Percentiles rank a stretch among this genome's conserved stretches.
These are phyloP conservation scores for Xenopus laevis DNA, from an alignment of 2,113 vertebrate genomes.

Conservation along the genomic window DNA sequence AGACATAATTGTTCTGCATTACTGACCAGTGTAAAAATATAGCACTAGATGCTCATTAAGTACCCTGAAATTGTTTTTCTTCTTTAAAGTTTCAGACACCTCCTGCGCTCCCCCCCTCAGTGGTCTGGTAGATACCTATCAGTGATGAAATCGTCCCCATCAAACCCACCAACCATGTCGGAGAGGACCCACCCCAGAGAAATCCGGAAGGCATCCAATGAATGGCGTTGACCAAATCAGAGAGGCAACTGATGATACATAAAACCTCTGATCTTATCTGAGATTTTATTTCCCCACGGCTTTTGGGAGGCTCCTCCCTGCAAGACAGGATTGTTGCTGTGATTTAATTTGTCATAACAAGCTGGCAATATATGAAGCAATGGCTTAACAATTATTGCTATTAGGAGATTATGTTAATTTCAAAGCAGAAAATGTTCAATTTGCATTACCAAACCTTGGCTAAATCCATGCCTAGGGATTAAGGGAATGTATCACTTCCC, in stretches of 20 bases:
- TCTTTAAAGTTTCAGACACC: slow-evolving; percentile 13
- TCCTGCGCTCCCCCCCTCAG: slow-evolving; percentile 41
- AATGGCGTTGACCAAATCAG: slow-evolving; percentile 82
- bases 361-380: too few relatives aligned
- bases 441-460: too few relatives aligned
- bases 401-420: too few relatives aligned
- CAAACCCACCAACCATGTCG: slow-evolving; percentile 86
- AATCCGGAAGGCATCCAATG: slow-evolving; percentile 90
- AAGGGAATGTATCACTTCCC: too few relatives aligned
- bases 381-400: too few relatives aligned
- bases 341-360: too few relatives aligned
- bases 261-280: slow-evolving; percentile 65
- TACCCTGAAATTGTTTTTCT: too few relatives aligned
- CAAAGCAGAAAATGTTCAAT: too few relatives aligned
- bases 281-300: slow-evolving; percentile 6
- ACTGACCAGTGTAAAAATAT: too few relatives aligned
- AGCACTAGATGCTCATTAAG: too few relatives aligned
- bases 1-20: too few relatives aligned
- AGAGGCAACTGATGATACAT: slow-evolving; percentile 65
- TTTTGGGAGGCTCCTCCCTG: slow-evolving; percentile 5
- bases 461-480: too few relatives aligned
- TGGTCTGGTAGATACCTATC: slow-evolving; percentile 75
- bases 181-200: slow-evolving; percentile 84
- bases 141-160: slow-evolving; percentile 86
- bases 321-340: background rate